phyloP scores from a whole-genome alignment of 30 jellyfish, hydroid and myxozoan genomes.

The Nemopilema nomurai region DNA sequence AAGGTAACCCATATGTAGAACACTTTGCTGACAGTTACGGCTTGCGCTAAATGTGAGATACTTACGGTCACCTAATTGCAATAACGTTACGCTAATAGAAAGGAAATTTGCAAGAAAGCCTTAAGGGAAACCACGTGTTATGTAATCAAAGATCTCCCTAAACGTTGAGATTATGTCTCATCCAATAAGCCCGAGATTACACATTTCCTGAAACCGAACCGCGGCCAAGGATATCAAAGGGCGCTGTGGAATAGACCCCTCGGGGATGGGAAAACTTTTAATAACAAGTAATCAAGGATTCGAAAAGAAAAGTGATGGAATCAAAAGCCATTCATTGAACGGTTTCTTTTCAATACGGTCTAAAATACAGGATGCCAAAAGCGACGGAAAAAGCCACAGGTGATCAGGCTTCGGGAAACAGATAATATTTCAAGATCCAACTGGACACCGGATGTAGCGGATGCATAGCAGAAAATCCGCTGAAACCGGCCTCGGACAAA shows the following conservation, averaged over 20 bases:
- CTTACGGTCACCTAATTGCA: not conserved
- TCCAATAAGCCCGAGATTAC: slow-evolving; percentile 23
- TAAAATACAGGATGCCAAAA: not conserved
- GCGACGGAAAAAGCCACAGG: not conserved
- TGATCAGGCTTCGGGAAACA: not conserved
- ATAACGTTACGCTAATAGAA: not conserved
- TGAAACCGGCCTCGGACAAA: no score
- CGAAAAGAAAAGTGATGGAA: not conserved
- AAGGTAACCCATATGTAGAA: not conserved
- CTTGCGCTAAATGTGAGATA: not conserved
- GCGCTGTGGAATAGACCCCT: slow-evolving; percentile 18
- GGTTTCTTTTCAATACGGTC: not conserved
- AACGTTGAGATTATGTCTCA: slow-evolving; percentile 15
- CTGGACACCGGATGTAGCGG: no score
- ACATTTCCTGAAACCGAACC: slow-evolving; percentile 42
- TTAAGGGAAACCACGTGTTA: slow-evolving; percentile 6
- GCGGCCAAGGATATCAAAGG: not conserved
- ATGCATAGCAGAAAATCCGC: no score
- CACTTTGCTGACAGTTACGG: not conserved
- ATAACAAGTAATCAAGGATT: slow-evolving; percentile 1
- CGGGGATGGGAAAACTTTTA: slow-evolving; percentile 32
- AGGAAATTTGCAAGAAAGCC: not conserved
- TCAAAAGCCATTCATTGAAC: not conserved
- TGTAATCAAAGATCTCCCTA: slow-evolving; percentile 12
- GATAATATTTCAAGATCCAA: no score